Percentiles rank a stretch among this genome's conserved stretches.
These are phyloP conservation scores for Ornithoptera alexandrae DNA, from an alignment of 2,888 invertebrate species.

Conservation along the genomic window DNA sequence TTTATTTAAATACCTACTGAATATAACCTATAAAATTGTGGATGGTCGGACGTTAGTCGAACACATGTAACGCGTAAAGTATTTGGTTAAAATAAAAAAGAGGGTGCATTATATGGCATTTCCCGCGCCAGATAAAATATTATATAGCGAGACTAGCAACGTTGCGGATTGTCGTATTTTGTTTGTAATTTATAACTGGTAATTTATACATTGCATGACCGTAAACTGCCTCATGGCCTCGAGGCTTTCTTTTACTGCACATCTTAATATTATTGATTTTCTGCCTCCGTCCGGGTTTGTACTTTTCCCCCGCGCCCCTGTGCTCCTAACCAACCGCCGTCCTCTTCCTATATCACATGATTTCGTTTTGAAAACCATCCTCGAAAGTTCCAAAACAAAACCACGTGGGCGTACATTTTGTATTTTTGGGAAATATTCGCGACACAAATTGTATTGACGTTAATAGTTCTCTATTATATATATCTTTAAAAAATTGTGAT, in stretches of 20 bases:
- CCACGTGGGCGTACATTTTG: slow-evolving; percentile 44
- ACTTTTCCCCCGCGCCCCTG: slow-evolving; percentile 34
- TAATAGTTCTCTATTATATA: too few species aligned
- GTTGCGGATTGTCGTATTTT: slow-evolving; percentile 7
- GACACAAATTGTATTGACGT: background rate
- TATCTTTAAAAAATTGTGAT: too few species aligned
- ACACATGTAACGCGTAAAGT: too few species aligned
- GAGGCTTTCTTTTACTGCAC: slow-evolving; percentile 35
- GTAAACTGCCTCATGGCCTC: slow-evolving; percentile 22
- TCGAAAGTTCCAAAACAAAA: slow-evolving; percentile 47
- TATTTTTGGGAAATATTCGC: background rate
- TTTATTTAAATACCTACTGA: too few species aligned
- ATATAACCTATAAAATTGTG: too few species aligned
- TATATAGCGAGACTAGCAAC: background rate
- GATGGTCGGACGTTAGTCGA: too few species aligned
- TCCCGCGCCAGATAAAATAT: slow-evolving; percentile 14
- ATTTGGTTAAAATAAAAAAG: background rate
- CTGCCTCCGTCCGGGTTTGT: slow-evolving; percentile 48
- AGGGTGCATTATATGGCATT: slow-evolving; percentile 5
- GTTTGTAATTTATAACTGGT: slow-evolving; percentile 6
- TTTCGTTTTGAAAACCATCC: slow-evolving; percentile 39
- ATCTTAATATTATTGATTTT: slow-evolving; percentile 58
- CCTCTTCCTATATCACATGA: slow-evolving; percentile 34
- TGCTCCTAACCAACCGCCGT: slow-evolving; percentile 33
- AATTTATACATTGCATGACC: slow-evolving; percentile 15